A percentile compares a stretch with the other conserved stretches of the same genome.
These are phyloP conservation scores for Lasioglossum marginatum DNA, from an alignment of 2,888 invertebrate genomes.

Conservation along the genomic window DNA sequence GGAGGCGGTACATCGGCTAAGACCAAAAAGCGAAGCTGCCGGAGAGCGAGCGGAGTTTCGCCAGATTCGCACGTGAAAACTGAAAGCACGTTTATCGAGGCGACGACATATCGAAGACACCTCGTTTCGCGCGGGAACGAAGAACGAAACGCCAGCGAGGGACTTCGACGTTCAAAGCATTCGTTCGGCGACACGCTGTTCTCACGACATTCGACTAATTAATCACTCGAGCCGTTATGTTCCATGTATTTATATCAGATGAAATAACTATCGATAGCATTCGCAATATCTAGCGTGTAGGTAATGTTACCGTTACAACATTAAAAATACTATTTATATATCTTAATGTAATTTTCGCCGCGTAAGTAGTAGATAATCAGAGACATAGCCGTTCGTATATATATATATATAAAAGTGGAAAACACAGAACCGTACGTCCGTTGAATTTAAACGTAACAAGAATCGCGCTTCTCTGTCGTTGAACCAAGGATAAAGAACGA, in stretches of 20 bases:
- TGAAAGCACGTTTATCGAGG: slow-evolving; percentile 20
- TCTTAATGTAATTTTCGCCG: slow-evolving; percentile 69
- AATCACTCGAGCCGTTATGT: slow-evolving; percentile 64
- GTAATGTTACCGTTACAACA: slow-evolving; percentile 82
- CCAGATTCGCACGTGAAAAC: slow-evolving; percentile 6
- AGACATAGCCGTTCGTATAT: slow-evolving; percentile 76
- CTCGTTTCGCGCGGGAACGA: slow-evolving; percentile 24
- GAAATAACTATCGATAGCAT: slow-evolving; percentile 62
- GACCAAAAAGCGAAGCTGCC: neutral
- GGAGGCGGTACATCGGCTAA: slow-evolving; percentile 16
- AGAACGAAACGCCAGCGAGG: neutral
- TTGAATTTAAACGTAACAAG: slow-evolving; percentile 71
- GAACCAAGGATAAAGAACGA: neutral
- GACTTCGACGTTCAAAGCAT: slow-evolving; percentile 30
- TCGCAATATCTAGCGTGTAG: slow-evolving; percentile 69
- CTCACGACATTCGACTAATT: slow-evolving; percentile 49
- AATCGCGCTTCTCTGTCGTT: slow-evolving; percentile 53
- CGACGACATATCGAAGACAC: slow-evolving; percentile 46
- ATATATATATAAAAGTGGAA: slow-evolving; percentile 35
- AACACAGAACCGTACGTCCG: slow-evolving; percentile 43
- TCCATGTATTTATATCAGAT: slow-evolving; percentile 69
- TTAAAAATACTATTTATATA: slow-evolving; percentile 82
- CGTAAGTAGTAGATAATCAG: slow-evolving; percentile 70
- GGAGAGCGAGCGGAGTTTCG: neutral
- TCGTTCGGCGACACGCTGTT: slow-evolving; percentile 47